Evolutionary conservation across 2,888 invertebrate genomes (phyloP), one percentile per base, ranked within the genome.

Genomic region (Trachelus tabidus): DNA sequence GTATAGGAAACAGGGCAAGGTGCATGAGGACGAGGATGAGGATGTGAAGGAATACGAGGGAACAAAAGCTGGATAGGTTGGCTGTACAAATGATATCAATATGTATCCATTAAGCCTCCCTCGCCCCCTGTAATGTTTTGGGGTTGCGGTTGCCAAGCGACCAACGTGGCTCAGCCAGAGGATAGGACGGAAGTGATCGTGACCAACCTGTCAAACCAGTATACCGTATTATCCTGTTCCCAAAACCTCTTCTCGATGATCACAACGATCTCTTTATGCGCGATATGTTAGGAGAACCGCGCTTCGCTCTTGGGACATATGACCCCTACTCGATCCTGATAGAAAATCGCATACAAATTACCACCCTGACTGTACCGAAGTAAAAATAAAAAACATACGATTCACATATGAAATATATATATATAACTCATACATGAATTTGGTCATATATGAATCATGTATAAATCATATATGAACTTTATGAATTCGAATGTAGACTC

Each of bases 81-180:
- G 73, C 40, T 82, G 85, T 87, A 85, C 86, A 86, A 89, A 88
- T 87, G 87, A 87, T 88, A 88, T 89, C 87, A 87, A 89, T 88
- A 89, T 89, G 87, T 88, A 89, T 87, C 88, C 88, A 88, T 88
- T 88, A 87, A 86, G 85, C 79, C 75, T 82, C 80, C 83, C 83
- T 82, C 80, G 81, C 79, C 79, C 79, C 79, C 81, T 73, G 80
- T 83, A 81, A 77, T 79, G 80, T 82, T 82, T 79, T 69, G 80
- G 80, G 83, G 81, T 81, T 84, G 85, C 79, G 85, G 85, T 85
- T 86, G 86, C 86, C 81, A 85, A 77, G 85, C 86, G 84, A 86
- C 86, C 80, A 76, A 79, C 78, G 79, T 69, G 78, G 81, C 81
- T 76, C 75, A 75, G 69, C 80, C 33, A 31, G 71, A 71, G 71